Evolutionary conservation across 2,113 vertebrate genomes (phyloP), one percentile per base, ranked within the genome.

Genomic region (Apteryx owenii): DNA sequence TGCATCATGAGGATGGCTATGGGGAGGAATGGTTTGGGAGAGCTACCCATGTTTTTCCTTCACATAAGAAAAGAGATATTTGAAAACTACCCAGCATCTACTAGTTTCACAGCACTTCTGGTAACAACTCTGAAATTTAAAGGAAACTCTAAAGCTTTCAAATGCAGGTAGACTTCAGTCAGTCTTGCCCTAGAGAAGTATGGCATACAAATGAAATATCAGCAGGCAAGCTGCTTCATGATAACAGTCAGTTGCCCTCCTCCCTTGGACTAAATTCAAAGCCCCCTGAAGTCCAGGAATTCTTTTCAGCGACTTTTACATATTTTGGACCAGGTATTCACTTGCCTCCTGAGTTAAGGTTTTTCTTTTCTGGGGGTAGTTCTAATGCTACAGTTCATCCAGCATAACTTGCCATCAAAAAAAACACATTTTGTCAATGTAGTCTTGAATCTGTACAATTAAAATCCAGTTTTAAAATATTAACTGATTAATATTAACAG

Each of bases 131-230:
- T 44, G 40, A 46, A 65, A 56, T 72, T 91, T 80, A 91, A 91
- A 94, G n/a, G 25, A 77, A 90, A 75, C 14, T 25, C 53, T 93
- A 65, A 81, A 69, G 21, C 26, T 88, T 94, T 93, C 66, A 94
- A 82, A 91, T 13, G 18, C 14, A 40, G 9, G 33, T 33, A 95
- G 84, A 71, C 48, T n/a, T 94, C 26, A 9, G 61, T 58, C 19
- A 85, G 21, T 53, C 76, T 91, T 87, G 50, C 40, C 53, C 75
- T n/a, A 58, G 48, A 72, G 44, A 79, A 72, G 21, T 29, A 28
- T 0, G 9, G 50, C 69, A 68, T 51, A 60, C 46, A 40, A 75
- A n/a, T 84, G 53, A 94, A 89, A 87, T 46, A 19, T 29, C 38
- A 88, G 10, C 14, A 91, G n/a, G 15, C 12, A 26, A 2, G 2